These are phyloP conservation scores for Drosophila kohkoa DNA, from an alignment of 1,140 invertebrate genomes.

Conservation along the genomic window DNA sequence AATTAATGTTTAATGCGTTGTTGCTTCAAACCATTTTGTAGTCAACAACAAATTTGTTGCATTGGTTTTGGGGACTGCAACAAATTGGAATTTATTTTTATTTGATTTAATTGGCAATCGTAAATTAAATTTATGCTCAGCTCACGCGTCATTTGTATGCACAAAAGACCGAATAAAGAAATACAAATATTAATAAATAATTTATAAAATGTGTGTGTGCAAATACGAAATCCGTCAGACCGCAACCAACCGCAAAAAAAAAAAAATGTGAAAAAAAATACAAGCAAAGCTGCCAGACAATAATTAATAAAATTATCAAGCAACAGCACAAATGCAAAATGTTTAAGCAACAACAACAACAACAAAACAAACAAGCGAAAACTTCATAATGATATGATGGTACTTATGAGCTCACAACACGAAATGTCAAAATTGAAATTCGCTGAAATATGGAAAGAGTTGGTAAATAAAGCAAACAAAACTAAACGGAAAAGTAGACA, in stretches of 20 bases:
- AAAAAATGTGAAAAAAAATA: background rate
- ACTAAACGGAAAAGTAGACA: background rate
- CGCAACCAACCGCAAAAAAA: constrained; percentile 21
- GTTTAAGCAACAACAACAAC: constrained; percentile 13
- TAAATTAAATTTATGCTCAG: constrained; percentile 19
- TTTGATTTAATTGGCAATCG: constrained; percentile 17
- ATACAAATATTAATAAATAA: constrained; percentile 35
- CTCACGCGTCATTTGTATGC: constrained; percentile 25
- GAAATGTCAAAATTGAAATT: constrained; percentile 5
- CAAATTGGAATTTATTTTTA: constrained; percentile 25
- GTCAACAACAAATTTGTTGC: constrained; percentile 21
- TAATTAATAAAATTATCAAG: constrained; percentile 22
- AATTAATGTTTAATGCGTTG: constrained; percentile 3
- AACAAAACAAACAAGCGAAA: background rate
- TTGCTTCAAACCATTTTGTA: background rate
- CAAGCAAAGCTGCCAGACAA: constrained; percentile 10
- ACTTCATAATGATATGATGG: constrained; percentile 3
- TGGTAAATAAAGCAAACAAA: background rate
- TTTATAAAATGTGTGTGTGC: constrained; percentile 26
- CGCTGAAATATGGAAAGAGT: background rate
- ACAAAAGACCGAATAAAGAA: background rate
- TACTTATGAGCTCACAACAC: constrained; percentile 12
- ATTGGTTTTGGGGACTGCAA: constrained; percentile 4
- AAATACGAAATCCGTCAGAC: constrained; percentile 33
- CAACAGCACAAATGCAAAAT: constrained; percentile 14